Percentiles rank a stretch among this genome's conserved stretches.
phyloP scores from a whole-genome alignment of 2,888 invertebrate species.

The Nematopogon swammerdamellus region DNA sequence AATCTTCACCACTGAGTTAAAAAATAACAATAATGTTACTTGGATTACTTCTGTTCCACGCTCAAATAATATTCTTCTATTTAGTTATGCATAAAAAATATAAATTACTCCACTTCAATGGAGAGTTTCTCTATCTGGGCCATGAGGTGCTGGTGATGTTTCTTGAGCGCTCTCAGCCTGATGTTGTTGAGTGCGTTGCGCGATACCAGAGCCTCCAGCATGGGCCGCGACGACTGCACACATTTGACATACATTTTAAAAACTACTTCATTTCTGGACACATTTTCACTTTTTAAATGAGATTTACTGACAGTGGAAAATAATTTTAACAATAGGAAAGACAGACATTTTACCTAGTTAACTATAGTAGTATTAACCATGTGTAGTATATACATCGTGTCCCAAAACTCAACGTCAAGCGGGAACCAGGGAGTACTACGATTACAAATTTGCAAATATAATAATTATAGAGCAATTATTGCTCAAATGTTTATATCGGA shows the following conservation, averaged over 20 bases:
- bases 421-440: no score
- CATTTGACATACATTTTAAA: neutral
- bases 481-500: no score
- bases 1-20: no score
- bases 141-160: constrained; percentile 45
- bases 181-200: constrained; percentile 38
- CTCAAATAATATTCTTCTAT: no score
- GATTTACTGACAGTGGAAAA: neutral
- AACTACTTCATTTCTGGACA: neutral
- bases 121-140: constrained; percentile 35
- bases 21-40: no score
- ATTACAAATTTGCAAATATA: no score
- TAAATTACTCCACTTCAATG: neutral
- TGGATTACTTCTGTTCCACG: no score
- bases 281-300: neutral
- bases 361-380: neutral
- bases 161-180: constrained; percentile 40
- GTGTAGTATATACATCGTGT: no score
- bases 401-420: no score
- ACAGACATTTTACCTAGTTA: neutral
- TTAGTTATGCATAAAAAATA: no score
- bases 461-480: no score
- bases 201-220: constrained; percentile 46
- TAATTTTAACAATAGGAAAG: neutral
- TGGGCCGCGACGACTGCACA: constrained; percentile 47